phyloP scores from a whole-genome alignment of 2,113 vertebrate species.

The Leucopternis melanops region DNA sequence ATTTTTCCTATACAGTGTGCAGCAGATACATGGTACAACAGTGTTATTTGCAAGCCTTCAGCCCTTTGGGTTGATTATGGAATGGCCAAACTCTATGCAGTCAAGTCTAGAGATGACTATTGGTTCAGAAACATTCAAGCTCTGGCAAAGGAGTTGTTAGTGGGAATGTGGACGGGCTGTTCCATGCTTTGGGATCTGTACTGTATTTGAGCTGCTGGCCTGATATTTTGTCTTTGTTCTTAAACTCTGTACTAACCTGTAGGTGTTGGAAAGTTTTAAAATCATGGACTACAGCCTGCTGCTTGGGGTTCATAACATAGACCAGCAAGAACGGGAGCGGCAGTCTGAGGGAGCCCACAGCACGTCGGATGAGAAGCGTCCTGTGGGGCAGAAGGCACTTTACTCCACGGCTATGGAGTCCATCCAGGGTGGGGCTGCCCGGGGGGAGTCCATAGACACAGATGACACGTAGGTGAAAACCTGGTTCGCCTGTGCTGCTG shows the following conservation, averaged over 20 bases:
- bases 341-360: slow-evolving; percentile 86
- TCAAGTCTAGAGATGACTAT: background rate
- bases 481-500: accelerated
- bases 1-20: background rate
- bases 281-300: slow-evolving; percentile 99
- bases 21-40: background rate
- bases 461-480: slow-evolving; percentile 88
- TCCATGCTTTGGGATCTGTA: background rate
- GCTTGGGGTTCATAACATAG: slow-evolving; percentile 95
- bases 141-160: background rate
- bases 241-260: background rate
- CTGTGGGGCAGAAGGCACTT: slow-evolving; percentile 92
- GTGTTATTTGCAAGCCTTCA: background rate
- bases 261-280: slow-evolving; percentile 99
- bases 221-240: slow-evolving; percentile 4
- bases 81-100: background rate
- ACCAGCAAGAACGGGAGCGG: slow-evolving; percentile 88
- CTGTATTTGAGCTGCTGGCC: background rate
- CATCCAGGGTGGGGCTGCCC: slow-evolving; percentile 92
- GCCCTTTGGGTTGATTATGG: background rate
- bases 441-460: slow-evolving; percentile 88
- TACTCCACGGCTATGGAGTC: slow-evolving; percentile 99
- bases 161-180: background rate
- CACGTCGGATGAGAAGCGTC: slow-evolving; percentile 86
- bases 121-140: background rate